These are phyloP conservation scores for Pocillopora meandrina DNA, from an alignment of 92 coral and sea anemone genomes.

Conservation along the genomic window DNA sequence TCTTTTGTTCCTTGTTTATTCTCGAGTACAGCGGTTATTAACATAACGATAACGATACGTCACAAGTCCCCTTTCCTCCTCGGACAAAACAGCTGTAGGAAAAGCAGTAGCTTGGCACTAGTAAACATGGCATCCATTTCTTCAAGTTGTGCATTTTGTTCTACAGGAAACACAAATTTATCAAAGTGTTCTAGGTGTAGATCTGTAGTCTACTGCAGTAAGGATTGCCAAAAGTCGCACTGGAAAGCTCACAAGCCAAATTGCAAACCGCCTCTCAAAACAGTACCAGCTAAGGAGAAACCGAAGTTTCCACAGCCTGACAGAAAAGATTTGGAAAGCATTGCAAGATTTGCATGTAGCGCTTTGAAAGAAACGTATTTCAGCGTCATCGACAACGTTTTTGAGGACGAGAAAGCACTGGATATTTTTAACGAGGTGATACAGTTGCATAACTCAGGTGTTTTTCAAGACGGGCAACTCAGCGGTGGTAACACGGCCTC, in stretches of 20 bases:
- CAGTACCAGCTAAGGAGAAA: constrained; percentile 3
- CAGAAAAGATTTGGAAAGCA: constrained; percentile 40
- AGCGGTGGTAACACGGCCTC: constrained; percentile 81
- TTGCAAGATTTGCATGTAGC: constrained; percentile 61
- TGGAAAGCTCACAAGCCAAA: constrained; percentile 78
- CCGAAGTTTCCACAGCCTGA: constrained; percentile 46
- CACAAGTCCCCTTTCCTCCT: constrained; percentile 43
- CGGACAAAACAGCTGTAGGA: background rate
- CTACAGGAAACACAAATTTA: constrained; percentile 42
- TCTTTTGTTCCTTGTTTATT: constrained; percentile 25
- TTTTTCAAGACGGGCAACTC: constrained; percentile 83
- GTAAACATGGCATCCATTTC: constrained; percentile 43
- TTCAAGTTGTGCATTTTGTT: constrained; percentile 64
- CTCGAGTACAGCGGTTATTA: constrained; percentile 62
- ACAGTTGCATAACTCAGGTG: constrained; percentile 62
- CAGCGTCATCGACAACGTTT: constrained; percentile 78
- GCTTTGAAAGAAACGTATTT: constrained; percentile 54
- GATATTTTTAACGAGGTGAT: constrained; percentile 75
- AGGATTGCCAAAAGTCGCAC: constrained; percentile 75
- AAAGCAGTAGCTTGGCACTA: background rate
- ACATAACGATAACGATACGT: constrained; percentile 72
- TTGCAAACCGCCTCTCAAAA: constrained; percentile 28
- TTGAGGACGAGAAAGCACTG: constrained; percentile 58
- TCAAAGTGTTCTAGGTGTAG: constrained; percentile 81
- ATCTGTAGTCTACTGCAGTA: constrained; percentile 66